Conservation (phyloP, 2,113 vertebrate species). For the Nothobranchius furzeri region DNA sequence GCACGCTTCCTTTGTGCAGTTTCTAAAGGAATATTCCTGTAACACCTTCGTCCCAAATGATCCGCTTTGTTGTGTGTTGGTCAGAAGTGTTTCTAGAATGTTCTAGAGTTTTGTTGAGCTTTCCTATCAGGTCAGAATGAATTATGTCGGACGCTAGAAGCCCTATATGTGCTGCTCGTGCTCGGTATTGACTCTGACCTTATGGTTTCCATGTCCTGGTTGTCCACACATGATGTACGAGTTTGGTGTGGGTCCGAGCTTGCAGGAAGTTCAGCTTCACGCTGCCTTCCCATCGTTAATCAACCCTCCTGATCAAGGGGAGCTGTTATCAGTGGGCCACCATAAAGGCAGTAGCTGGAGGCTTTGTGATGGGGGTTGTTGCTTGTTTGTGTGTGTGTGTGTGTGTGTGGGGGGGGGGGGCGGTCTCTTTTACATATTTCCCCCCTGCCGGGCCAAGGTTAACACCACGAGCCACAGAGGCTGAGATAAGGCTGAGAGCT, state of each 20-base stretch:
- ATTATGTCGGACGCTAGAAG: no score
- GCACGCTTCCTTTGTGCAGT: no score
- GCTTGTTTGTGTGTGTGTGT: conserved; percentile 8
- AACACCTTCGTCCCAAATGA: neutral
- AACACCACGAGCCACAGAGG: conserved; percentile 34
- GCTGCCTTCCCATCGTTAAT: conserved; percentile 68
- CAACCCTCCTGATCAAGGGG: conserved; percentile 66
- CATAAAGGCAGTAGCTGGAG: conserved; percentile 28
- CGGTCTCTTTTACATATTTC: conserved; percentile 47
- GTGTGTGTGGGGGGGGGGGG: conserved; percentile 26
- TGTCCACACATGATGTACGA: neutral
- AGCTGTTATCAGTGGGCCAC: conserved; percentile 47
- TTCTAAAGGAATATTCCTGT: neutral
- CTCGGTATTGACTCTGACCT: neutral
- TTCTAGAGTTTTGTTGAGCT: no score
- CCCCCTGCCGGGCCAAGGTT: conserved; percentile 55
- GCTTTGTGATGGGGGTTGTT: neutral
- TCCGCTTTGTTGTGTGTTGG: neutral
- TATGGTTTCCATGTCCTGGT: conserved; percentile 50
- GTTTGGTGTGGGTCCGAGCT: neutral
- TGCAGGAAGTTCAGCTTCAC: conserved; percentile 28
- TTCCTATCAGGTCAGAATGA: no score
- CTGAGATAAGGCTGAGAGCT: conserved; percentile 64
- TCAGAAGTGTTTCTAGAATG: no score
- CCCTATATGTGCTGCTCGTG: neutral